These are phyloP conservation scores for Chaenocephalus aceratus DNA, from an alignment of 2,113 vertebrate genomes.

Conservation along the genomic window DNA sequence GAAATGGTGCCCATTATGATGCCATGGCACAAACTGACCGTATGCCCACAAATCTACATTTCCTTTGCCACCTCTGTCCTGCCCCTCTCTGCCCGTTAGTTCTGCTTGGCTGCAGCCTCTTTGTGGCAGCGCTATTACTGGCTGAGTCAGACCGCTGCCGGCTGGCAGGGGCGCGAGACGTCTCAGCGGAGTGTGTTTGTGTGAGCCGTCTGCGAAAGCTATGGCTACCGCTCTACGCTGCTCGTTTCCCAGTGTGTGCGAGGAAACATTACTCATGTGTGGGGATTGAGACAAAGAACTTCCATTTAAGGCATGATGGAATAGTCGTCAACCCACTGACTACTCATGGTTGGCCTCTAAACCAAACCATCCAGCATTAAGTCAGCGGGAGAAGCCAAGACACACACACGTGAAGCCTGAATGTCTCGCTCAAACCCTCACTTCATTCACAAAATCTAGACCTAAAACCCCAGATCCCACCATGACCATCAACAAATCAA, in stretches of 20 bases:
- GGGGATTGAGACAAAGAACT: constrained; percentile 56
- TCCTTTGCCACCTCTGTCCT: constrained; percentile 51
- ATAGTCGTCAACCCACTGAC: constrained; percentile 48
- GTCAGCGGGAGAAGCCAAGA: constrained; percentile 41
- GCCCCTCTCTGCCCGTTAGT: constrained; percentile 60
- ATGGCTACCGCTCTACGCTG: constrained; percentile 39
- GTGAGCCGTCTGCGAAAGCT: constrained; percentile 55
- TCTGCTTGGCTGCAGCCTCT: constrained; percentile 73
- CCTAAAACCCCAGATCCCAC: constrained; percentile 26
- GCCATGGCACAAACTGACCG: constrained; percentile 31
- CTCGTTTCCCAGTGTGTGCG: constrained; percentile 45
- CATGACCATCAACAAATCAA: constrained; percentile 39
- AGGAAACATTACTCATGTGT: constrained; percentile 68
- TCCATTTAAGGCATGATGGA: constrained; percentile 52
- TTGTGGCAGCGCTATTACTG: constrained; percentile 68
- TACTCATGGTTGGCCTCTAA: constrained; percentile 51
- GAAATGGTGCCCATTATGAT: constrained; percentile 28
- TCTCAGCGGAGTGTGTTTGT: constrained; percentile 58
- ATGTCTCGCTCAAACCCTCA: constrained; percentile 19
- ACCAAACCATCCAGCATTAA: constrained; percentile 34
- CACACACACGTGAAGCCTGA: constrained; percentile 2
- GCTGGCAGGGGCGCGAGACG: constrained; percentile 68
- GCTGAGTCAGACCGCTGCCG: constrained; percentile 64
- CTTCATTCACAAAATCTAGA: constrained; percentile 27
- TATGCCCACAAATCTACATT: constrained; percentile 32